Evolutionary conservation across 1,140 invertebrate species (phyloP).

Genomic region (Aphelenchoides fujianensis): DNA sequence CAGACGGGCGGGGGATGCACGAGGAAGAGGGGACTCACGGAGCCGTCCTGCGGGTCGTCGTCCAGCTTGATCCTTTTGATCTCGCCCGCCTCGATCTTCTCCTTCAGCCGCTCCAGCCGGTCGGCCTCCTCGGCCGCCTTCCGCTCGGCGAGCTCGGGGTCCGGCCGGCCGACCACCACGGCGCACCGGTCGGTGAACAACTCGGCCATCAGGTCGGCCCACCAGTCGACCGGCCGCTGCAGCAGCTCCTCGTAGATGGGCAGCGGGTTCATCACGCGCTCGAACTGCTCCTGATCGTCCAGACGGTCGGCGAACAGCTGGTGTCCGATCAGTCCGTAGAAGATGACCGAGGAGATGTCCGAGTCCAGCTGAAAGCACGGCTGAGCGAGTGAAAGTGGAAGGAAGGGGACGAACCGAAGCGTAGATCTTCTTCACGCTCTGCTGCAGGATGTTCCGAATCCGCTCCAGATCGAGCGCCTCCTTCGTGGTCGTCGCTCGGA

Average conservation of each 20-base stretch:
- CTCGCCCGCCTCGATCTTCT: neutral
- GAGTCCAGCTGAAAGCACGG: constrained; percentile 5
- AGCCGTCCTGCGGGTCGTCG: neutral
- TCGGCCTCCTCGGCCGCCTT: neutral
- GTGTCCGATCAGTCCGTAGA: neutral
- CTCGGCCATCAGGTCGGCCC: neutral
- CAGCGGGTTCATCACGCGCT: constrained; percentile 10
- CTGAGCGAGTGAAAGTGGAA: neutral
- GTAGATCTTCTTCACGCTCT: constrained; percentile 69
- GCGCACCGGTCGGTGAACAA: constrained; percentile 13
- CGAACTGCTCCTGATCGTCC: constrained; percentile 18
- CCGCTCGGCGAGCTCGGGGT: constrained; percentile 7
- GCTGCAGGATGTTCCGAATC: constrained; percentile 72
- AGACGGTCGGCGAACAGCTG: constrained; percentile 1
- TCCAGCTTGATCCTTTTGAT: constrained; percentile 9
- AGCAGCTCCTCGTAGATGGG: neutral
- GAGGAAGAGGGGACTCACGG: neutral
- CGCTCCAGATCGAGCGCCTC: constrained; percentile 74
- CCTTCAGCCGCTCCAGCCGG: constrained; percentile 7
- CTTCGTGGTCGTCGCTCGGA: constrained; percentile 20
- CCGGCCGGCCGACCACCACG: constrained; percentile 13
- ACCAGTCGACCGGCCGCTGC: constrained; percentile 10
- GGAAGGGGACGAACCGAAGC: neutral
- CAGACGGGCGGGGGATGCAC: too few species aligned
- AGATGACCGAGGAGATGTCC: neutral